phyloP scores from a whole-genome alignment of 2,888 invertebrate genomes.

The Pimpla rufipes region DNA sequence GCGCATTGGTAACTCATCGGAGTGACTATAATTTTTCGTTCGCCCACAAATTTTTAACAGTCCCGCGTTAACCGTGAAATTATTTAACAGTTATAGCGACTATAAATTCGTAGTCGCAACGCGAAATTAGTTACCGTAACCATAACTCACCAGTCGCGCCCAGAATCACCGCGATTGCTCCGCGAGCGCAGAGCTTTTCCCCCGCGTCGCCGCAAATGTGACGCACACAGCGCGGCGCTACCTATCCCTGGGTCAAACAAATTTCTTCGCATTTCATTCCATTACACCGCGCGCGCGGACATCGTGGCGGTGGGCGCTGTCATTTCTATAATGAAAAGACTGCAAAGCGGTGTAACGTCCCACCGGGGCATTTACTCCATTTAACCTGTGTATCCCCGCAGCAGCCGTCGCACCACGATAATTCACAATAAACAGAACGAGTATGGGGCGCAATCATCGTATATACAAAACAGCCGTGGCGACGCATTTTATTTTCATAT shows the following conservation, averaged over 20 bases:
- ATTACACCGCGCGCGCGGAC: not conserved
- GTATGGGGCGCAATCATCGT: constrained; percentile 13
- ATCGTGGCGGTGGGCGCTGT: not conserved
- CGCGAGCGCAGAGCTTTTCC: not conserved
- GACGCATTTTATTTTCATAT: constrained; percentile 23
- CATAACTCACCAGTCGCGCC: no score
- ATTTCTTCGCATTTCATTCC: constrained; percentile 3
- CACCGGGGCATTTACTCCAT: constrained; percentile 11
- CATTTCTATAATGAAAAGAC: constrained; percentile 16
- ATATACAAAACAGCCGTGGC: not conserved
- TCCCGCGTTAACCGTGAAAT: no score
- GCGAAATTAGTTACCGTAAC: no score
- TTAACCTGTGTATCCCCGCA: constrained; percentile 10
- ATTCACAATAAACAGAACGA: constrained; percentile 18
- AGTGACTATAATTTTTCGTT: no score
- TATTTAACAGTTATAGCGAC: no score
- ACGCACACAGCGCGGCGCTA: not conserved
- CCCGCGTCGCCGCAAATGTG: not conserved
- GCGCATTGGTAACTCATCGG: no score
- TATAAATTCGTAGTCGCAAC: no score
- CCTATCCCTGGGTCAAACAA: not conserved
- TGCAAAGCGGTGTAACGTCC: not conserved
- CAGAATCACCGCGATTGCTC: not conserved
- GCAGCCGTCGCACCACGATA: not conserved
- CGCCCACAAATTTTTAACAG: no score